Evolutionary conservation across 2,113 vertebrate genomes (phyloP).

Genomic region (Nipponia nippon): DNA sequence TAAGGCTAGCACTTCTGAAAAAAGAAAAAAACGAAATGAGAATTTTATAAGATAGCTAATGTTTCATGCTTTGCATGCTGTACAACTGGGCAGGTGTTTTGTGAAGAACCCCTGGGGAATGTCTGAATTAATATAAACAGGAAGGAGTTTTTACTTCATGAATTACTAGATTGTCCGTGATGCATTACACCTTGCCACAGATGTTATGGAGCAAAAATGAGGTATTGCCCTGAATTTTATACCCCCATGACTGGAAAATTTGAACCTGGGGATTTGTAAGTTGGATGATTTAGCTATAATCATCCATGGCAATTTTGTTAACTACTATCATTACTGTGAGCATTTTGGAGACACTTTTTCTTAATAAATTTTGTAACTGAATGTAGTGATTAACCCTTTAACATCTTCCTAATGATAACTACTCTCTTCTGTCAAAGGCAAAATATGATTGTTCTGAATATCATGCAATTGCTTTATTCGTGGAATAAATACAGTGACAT

Average conservation of each 20-base stretch:
- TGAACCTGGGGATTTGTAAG: not conserved
- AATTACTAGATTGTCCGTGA: slow-evolving; percentile 14
- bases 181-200: not conserved
- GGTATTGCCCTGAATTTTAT: not conserved
- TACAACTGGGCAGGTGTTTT: not conserved
- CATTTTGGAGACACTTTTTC: not conserved
- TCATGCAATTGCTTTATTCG: not conserved
- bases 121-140: not conserved
- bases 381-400: not conserved
- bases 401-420: not conserved
- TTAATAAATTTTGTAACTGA: not conserved
- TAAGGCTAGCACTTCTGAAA: not conserved
- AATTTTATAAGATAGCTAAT: not conserved
- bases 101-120: not conserved
- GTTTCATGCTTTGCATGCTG: not conserved
- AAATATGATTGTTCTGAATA: not conserved
- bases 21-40: not conserved
- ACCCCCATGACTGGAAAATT: not conserved
- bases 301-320: not conserved
- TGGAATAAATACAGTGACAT: not conserved
- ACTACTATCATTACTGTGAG: not conserved
- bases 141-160: slow-evolving; percentile 20
- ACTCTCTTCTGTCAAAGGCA: not conserved
- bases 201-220: not conserved
- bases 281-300: not conserved